These are phyloP conservation scores for Dryocosmus kuriphilus DNA, from an alignment of 2,888 invertebrate genomes.

Conservation along the genomic window DNA sequence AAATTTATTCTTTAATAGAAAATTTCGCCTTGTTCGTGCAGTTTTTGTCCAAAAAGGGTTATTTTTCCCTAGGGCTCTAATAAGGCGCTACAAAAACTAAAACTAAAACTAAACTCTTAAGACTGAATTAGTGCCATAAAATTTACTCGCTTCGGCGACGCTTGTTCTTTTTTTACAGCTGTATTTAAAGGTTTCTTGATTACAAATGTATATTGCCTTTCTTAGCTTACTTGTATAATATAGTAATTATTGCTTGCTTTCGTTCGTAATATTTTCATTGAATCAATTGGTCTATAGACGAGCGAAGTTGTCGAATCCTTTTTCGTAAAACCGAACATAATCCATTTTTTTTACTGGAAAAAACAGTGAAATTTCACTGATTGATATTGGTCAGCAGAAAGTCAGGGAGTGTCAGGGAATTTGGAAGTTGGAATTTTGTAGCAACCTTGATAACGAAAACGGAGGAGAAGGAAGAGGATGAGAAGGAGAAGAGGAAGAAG, in stretches of 20 bases:
- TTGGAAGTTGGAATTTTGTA: too few relatives aligned
- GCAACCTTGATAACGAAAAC: too few relatives aligned
- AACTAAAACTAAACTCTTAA: not conserved
- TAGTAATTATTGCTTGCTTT: conserved; percentile 19
- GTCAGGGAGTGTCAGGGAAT: too few relatives aligned
- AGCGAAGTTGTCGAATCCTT: conserved; percentile 3
- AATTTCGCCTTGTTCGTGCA: too few relatives aligned
- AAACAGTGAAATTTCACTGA: too few relatives aligned
- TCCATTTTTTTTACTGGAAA: too few relatives aligned
- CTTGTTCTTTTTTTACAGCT: conserved; percentile 21
- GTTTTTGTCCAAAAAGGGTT: too few relatives aligned
- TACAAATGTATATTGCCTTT: conserved; percentile 7
- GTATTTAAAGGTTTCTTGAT: conserved; percentile 11
- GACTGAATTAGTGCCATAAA: conserved; percentile 3
- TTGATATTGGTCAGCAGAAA: too few relatives aligned
- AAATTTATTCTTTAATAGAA: too few relatives aligned
- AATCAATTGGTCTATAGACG: conserved; percentile 7
- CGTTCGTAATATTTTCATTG: conserved; percentile 28
- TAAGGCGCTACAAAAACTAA: not conserved
- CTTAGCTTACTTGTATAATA: conserved; percentile 18
- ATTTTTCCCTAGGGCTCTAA: not conserved
- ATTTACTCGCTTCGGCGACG: conserved; percentile 36
- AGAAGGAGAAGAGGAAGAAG: too few relatives aligned
- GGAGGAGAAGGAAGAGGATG: too few relatives aligned
- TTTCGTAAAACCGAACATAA: not conserved